Evolutionary conservation across 2,797 vertebrate species (phyloP).

Genomic region (Sebastes umbrosus): DNA sequence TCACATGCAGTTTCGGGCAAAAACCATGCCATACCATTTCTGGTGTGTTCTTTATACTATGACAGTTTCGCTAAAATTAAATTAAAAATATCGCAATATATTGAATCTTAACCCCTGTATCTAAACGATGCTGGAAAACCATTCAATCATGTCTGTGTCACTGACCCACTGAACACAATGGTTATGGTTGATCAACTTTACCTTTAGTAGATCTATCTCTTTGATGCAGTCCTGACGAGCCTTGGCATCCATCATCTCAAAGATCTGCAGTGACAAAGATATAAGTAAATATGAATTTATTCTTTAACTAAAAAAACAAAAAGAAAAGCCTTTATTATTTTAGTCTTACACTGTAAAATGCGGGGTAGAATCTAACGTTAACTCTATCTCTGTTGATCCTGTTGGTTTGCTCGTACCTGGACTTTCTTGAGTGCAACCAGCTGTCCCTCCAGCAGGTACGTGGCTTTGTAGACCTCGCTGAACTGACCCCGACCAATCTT

Average conservation of each 20-base stretch:
- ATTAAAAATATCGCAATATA: too few relatives aligned
- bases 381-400: too few relatives aligned
- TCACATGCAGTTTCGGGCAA: too few relatives aligned
- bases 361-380: too few relatives aligned
- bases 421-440: slow-evolving; percentile 94
- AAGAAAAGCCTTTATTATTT: too few relatives aligned
- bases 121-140: neutral
- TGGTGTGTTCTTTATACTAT: too few relatives aligned
- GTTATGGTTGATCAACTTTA: slow-evolving; percentile 61
- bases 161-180: neutral
- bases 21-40: too few relatives aligned
- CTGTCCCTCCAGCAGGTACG: slow-evolving; percentile 89
- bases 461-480: slow-evolving; percentile 95
- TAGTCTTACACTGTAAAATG: neutral
- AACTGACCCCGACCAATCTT: slow-evolving; percentile 95
- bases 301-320: too few relatives aligned
- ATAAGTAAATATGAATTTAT: neutral
- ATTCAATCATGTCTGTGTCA: neutral
- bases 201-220: slow-evolving; percentile 95
- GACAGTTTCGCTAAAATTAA: too few relatives aligned
- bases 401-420: slow-evolving; percentile 79
- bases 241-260: slow-evolving; percentile 97
- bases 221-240: slow-evolving; percentile 94
- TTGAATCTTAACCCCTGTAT: too few relatives aligned
- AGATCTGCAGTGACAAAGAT: slow-evolving; percentile 81